Evolutionary conservation across 2,113 vertebrate species (phyloP), one percentile per base, ranked within the genome.

Genomic region (Mystacornis crossleyi): DNA sequence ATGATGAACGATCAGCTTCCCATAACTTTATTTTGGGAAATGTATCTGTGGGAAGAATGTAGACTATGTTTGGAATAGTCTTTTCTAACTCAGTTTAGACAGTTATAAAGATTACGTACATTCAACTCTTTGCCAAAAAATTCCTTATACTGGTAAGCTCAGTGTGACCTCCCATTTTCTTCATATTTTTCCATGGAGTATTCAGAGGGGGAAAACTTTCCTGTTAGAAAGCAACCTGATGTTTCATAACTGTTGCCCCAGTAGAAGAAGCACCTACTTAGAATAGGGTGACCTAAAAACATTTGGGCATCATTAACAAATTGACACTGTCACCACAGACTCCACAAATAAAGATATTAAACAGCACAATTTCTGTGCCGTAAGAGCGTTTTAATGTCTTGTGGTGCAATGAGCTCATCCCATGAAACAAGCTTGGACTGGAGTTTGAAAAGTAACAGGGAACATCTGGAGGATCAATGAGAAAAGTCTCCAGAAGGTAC

Each of bases 21-120:
- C 64, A 38, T 75, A 75, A 72, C n/a, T 60, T 84, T 89, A 89
- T 90, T 86, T 86, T 81, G 50, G 71, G 87, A 95, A 94, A 92
- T 25, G 25, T 70, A 47, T 88, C 81, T 86, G 71, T 88, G 86
- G 86, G 92, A 96, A 95, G 40, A 85, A 94, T 47, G 79, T 8
- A 82, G 61, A n/a, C 75, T 66, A 75, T 95, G 31, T 94, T 95
- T 89, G 64, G 51, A 92, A 62, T 34, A 85, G 24, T 20, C 6
- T 78, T 74, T 91, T 84, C 64, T 82, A 81, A 75, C 23, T 70
- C 55, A 67, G 66, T 93, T 92, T 83, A 95, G 93, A 72, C 51
- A 78, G 66, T 83, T 90, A 77, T 18, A 89, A 91, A 89, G 38
- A 86, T 93, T 82, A 73, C 89, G 83, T 88, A 78, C 12, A 64